A percentile compares a stretch with the other conserved stretches of the same genome.
Evolutionary conservation across 2,888 invertebrate genomes (phyloP).

Genomic region (Dasypogon diadema): DNA sequence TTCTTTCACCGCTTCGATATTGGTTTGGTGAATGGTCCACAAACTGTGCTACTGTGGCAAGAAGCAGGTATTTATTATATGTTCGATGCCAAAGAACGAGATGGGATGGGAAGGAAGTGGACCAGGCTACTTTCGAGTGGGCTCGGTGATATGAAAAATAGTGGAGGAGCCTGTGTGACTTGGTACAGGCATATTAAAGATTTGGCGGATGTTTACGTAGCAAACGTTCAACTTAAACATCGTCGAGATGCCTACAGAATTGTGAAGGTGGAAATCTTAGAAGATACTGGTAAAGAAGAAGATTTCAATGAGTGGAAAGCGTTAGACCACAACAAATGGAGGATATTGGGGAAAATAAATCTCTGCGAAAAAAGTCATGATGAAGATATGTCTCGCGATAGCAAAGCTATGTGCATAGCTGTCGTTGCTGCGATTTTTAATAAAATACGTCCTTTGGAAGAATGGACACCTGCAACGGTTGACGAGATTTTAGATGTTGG

Average conservation of each 20-base stretch:
- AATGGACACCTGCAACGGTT: conserved; percentile 54
- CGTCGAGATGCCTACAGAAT: conserved; percentile 63
- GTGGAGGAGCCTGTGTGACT: conserved; percentile 66
- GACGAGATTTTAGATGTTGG: conserved; percentile 55
- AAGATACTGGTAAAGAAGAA: conserved; percentile 62
- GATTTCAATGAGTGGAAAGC: conserved; percentile 66
- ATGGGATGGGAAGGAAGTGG: conserved; percentile 60
- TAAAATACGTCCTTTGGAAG: conserved; percentile 22
- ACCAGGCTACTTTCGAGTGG: conserved; percentile 54
- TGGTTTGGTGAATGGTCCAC: conserved; percentile 66
- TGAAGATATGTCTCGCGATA: background rate
- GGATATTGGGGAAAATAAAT: conserved; percentile 65
- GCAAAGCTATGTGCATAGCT: conserved; percentile 54
- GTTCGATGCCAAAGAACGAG: conserved; percentile 69
- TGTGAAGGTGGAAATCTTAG: conserved; percentile 63
- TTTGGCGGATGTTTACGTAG: conserved; percentile 65
- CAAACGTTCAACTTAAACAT: conserved; percentile 63
- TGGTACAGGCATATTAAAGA: conserved; percentile 65
- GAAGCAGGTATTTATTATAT: conserved; percentile 67
- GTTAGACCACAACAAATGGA: conserved; percentile 62
- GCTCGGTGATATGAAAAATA: background rate
- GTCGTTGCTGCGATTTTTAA: conserved; percentile 51
- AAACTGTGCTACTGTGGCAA: conserved; percentile 67
- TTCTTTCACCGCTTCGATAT: conserved; percentile 65
- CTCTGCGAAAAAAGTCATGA: conserved; percentile 54